Base-by-base conservation (phyloP, 2,113 vertebrate genomes). In the Phycodurus eques region DNA sequence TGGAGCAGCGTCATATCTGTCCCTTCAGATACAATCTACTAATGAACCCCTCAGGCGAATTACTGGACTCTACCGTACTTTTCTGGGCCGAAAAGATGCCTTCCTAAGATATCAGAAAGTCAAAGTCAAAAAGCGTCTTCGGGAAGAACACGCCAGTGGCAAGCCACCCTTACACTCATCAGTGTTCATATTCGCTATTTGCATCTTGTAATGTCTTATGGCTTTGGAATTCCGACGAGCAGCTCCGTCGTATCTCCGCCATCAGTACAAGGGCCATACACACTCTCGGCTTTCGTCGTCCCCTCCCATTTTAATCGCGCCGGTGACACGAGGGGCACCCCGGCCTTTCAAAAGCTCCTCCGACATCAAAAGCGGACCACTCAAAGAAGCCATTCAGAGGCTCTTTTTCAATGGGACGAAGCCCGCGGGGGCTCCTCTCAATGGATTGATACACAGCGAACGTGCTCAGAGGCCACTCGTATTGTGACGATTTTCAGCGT, bases 341-440 rank as follows among this genome's bases (percentile, higher is more conserved):
- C 59, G 76, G 77, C 82, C 76, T 71, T 46, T 74, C 81, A 74
- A 84, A 77, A 71, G 70, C 57, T 80, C 80, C 67, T 85, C 84
- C 42, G 71, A 87, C 85, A 72, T 90, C 85, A 88, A 85, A 87
- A 70, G 72, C 14, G 8, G 44, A 22, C 20, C 15, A 68, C 78
- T 87, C 75, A 91, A 90, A 82, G 87, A 74, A 19, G 46, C 84
- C 80, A 88, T 90, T 91, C 87, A 90, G 57, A 63, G 43, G n/a
- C 39, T 63, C 17, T 44, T 20, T 31, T 73, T 80, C 75, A 85
- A 17, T n/a, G 65, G 71, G 70, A 75, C 2, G 59, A 76, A 57
- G 77, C 74, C 70, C 42, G 7, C 57, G n/a, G 82, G 8, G 69
- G 81, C 71, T 1, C 61, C 74, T 2, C 39, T 80, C 74, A 83